Base-by-base conservation (phyloP, 1,140 invertebrate genomes). In the Eupristina koningsbergeri region DNA sequence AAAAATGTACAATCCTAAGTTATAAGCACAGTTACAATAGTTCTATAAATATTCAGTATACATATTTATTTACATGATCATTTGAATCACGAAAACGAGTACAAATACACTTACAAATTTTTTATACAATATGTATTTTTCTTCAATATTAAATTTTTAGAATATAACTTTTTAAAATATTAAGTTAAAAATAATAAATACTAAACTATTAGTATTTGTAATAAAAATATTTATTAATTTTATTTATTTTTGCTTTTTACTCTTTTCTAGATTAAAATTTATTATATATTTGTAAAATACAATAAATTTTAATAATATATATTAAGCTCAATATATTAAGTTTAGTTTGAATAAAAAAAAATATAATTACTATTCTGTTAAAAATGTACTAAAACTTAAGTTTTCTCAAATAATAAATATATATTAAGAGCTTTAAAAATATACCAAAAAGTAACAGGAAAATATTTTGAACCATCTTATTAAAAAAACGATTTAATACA, bases 21-120 rank as follows among this genome's bases (percentile, higher is more conserved):
- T 88, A 90, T 89, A 90, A 86, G 88, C 89, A 88, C 89, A 87
- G 90, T 91, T 91, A 91, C 90, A 91, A 89, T 86, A 86, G 86
- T 89, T 89, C 87, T 89, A 90, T 87, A 89, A 89, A 88, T 39
- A 71, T 87, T 58, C 86, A 47, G 67, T 85, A 74, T 77, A 85
- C 84, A 83, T 36, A 77, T 67, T 78, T 41, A 78, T 78, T 78
- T 61, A 78, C 61, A 77, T 61, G 39, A 61, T 45, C 26, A 45
- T 6, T 29, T 31, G n/a, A 64, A 19, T 34, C 29, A 19, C 9
- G 36, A 69, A 80, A 31, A 63, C 58, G 31, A 64, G 53, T 82
- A 76, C 64, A 26, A 83, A 77, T 87, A 89, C 87, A 89, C 84
- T 34, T 47, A 11, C 9, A 78, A 63, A 26, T 45, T 58, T 74